Base-by-base conservation (phyloP, 1,140 invertebrate species). In the Forficula auricularia region DNA sequence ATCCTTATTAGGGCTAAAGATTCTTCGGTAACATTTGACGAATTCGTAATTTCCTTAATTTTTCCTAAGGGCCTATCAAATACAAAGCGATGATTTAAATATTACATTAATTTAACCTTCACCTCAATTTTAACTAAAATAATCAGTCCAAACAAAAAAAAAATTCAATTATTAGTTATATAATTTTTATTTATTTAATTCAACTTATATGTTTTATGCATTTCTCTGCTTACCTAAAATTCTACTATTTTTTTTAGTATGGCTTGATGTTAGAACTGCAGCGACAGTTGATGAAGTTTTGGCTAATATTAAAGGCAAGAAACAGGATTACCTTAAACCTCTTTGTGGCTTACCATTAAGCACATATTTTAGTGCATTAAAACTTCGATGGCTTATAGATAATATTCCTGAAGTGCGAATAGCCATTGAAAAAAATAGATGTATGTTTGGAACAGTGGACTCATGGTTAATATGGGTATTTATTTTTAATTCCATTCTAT, bases 401-500 rank as follows among this genome's bases (percentile, higher is more conserved):
- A 91, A 98, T 64, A 72, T 89, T 22, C 67, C 76, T 8, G 67
- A 67, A 31, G 83, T 98, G 0, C 73, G 73, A 50, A 65, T 77
- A 52, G 83, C 89, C 0, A 72, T 89, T 49, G 67, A 77, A 31
- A 73, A 80, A 38, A 70, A 74, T 3, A 72, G 67, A 20, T 88
- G 87, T 57, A 65, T 80, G 48, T 95, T 97, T 68, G 95, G 95
- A 6, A 98, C 88, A 33, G 78, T 97, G 10, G 95, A 98, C 54
- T 77, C 84, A 0, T 98, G 94, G 94, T 62, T 98, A 1, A 75
- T 98, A 52, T 98, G 88, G 82, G 79, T 82, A 61, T 22, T 8
- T 38, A 4, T 8, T 4, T 43, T n/a, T 31, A 31, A 18, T 30
- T 10, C n/a, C 6, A 12, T 30, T 13, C 10, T 46, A n/a, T 38